Base-by-base conservation (phyloP, 23 tunicate genomes). In the Trididemnum miniatum region DNA sequence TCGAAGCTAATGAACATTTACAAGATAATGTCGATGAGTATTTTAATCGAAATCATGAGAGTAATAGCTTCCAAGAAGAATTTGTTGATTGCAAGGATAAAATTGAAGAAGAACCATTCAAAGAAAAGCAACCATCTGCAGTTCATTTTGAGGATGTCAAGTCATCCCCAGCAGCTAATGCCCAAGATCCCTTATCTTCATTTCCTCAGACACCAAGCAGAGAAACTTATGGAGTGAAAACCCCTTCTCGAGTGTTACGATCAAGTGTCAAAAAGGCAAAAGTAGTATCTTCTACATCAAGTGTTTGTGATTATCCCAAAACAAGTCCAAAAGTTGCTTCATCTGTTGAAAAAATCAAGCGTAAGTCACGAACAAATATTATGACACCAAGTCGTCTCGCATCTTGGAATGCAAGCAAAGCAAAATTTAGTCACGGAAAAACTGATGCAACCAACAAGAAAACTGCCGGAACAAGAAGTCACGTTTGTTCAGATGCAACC, bases 351-450 rank as follows among this genome's bases (percentile, higher is more conserved):
- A n/a, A n/a, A n/a, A n/a, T n/a, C n/a, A n/a, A n/a, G n/a, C n/a
- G n/a, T n/a, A n/a, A n/a, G n/a, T n/a, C n/a, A n/a, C n/a, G n/a
- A n/a, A n/a, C n/a, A n/a, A 85, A 85, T 34, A 25, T 85, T 22
- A 85, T 85, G 76, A 85, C 89, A 9, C 89, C 89, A 2, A 77
- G 89, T 65, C 76, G 89, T 1, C 51, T 76, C 26, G 89, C 77
- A 31, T 39, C 82, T 2, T 85, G 89, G 89, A 65, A 85, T 1
- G 4, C 67, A 50, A 32, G 69, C 20, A 71, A 51, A 31, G 66
- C 36, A 22, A 39, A 37, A 22, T 77, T 28, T 54, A 23, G 23
- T 49, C 27, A 24, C 2, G 67, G 34, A 50, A 71, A 31, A 26
- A 40, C 36, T 33, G 36, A 50, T 20, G 35, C 32, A 49, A 71